Percentiles rank a stretch among this genome's conserved stretches.
Conservation (phyloP, 2,113 vertebrate species). For the Catagonus wagneri region DNA sequence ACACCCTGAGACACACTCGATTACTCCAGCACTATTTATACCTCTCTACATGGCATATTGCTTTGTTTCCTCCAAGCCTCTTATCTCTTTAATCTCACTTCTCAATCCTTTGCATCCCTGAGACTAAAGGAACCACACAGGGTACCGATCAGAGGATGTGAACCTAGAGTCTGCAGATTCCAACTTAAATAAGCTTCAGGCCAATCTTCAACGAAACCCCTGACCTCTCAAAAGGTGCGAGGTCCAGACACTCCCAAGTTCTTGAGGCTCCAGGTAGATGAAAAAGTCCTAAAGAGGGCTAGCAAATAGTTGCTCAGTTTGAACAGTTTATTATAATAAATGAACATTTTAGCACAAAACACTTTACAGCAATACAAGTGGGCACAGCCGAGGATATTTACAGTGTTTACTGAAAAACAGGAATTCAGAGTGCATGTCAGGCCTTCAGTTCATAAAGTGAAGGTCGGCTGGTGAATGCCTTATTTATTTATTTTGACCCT, state of each 20-base stretch:
- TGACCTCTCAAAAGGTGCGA: not conserved
- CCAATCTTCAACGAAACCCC: not conserved
- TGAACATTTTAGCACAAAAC: not conserved
- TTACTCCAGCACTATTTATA: constrained; percentile 53
- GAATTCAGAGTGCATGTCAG: not conserved
- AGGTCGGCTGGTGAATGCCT: not conserved
- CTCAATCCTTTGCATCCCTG: not conserved
- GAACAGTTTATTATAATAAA: not conserved
- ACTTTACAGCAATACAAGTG: not conserved
- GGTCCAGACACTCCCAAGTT: not conserved
- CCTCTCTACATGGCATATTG: not conserved
- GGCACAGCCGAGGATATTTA: not conserved
- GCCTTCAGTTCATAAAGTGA: not conserved
- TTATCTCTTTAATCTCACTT: constrained; percentile 37
- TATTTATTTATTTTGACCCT: not conserved
- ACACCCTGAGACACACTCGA: not conserved
- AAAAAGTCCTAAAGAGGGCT: constrained; percentile 23
- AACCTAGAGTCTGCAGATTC: not conserved
- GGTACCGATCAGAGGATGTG: not conserved
- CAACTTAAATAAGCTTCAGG: not conserved
- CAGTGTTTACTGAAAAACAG: not conserved
- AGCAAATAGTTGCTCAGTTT: not conserved
- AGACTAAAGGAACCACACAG: not conserved
- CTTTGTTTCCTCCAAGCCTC: not conserved
- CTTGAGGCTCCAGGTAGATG: not conserved